phyloP scores from a whole-genome alignment of 2,888 invertebrate genomes.

The Eupeodes luniger region DNA sequence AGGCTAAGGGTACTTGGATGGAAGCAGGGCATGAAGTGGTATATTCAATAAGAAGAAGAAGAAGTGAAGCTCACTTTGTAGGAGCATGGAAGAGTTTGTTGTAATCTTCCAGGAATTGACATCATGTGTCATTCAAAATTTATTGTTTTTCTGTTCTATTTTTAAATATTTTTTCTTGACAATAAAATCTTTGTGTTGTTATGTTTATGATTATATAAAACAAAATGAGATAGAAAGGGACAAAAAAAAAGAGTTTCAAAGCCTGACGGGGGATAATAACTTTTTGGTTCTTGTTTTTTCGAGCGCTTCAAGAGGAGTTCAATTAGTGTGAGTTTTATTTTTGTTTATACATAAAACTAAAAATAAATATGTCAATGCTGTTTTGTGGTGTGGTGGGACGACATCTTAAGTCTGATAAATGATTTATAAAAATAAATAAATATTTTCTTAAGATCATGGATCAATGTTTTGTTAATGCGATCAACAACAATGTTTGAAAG shows the following conservation, averaged over 20 bases:
- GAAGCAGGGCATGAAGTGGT: background rate
- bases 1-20: constrained; percentile 55
- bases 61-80: background rate
- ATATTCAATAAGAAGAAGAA: background rate
- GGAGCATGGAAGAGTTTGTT: constrained; percentile 19
- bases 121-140: constrained; percentile 64
- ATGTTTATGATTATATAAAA: background rate
- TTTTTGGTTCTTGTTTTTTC: background rate
- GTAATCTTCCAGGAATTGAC: constrained; percentile 73
- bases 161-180: constrained; percentile 58
- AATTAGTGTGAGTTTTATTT: constrained; percentile 61
- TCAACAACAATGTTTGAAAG: too few species aligned
- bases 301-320: constrained; percentile 8
- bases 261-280: constrained; percentile 6
- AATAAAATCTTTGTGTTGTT: constrained; percentile 38
- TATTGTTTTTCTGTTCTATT: constrained; percentile 52
- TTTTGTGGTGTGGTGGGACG: background rate
- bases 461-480: background rate
- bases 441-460: constrained; percentile 3
- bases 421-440: constrained; percentile 5
- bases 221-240: background rate
- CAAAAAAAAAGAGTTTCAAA: background rate
- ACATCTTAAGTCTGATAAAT: constrained; percentile 57
- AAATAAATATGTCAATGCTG: constrained; percentile 48
- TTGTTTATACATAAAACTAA: constrained; percentile 3